Evolutionary conservation across 1,140 invertebrate species (phyloP).

Genomic region (Drosophila cardini): DNA sequence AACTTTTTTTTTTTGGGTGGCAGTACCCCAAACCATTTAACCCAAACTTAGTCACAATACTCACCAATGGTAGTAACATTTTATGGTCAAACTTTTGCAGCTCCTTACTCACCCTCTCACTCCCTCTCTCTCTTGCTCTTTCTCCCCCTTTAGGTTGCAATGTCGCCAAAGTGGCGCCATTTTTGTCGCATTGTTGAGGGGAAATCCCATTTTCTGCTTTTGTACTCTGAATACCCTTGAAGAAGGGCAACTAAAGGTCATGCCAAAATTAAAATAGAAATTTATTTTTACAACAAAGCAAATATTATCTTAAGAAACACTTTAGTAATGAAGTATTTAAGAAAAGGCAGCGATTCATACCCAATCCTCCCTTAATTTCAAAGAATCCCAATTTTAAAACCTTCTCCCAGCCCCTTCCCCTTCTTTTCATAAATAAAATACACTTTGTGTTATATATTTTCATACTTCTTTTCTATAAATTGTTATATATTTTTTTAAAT

Average conservation of each 20-base stretch:
- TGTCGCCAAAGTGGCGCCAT: constrained; percentile 73
- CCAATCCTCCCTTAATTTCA: too few relatives aligned
- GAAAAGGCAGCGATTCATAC: neutral
- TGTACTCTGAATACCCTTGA: neutral
- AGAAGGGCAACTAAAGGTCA: constrained; percentile 10
- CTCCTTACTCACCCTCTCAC: neutral
- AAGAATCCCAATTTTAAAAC: too few relatives aligned
- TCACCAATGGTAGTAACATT: constrained; percentile 79
- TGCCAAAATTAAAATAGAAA: neutral
- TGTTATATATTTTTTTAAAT: constrained; percentile 62
- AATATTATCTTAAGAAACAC: constrained; percentile 2
- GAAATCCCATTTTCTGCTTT: constrained; percentile 34
- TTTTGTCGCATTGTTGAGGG: constrained; percentile 72
- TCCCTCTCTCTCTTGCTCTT: too few relatives aligned
- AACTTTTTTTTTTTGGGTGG: constrained; percentile 39
- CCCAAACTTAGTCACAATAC: constrained; percentile 60
- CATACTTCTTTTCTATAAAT: constrained; percentile 56
- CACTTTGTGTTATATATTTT: constrained; percentile 39
- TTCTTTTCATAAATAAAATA: constrained; percentile 17
- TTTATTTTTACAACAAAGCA: neutral
- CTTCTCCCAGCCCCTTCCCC: too few relatives aligned
- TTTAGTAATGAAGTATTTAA: neutral
- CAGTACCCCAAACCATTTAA: constrained; percentile 40
- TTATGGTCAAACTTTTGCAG: constrained; percentile 73
- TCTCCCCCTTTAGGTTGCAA: neutral